Evolutionary conservation across 2,113 vertebrate genomes (phyloP).

Genomic region (Neomonachus schauinslandi): DNA sequence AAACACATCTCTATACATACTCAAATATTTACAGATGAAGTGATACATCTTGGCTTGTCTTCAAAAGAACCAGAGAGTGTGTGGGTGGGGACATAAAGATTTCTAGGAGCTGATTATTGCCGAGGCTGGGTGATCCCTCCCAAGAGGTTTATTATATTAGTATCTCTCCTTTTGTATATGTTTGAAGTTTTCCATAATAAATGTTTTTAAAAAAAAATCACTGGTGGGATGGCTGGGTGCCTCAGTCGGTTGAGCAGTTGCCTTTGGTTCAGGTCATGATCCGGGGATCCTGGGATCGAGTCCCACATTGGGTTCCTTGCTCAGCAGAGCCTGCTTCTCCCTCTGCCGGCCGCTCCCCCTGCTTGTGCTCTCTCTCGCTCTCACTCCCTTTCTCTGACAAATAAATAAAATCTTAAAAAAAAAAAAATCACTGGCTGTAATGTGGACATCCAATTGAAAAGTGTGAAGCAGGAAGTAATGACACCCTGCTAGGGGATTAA

Average conservation of each 20-base stretch:
- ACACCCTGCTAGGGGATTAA: neutral
- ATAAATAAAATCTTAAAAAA: neutral
- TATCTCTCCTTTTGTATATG: neutral
- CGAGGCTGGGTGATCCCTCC: neutral
- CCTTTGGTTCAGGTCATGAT: neutral
- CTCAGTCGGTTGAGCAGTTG: neutral
- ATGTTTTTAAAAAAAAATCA: neutral
- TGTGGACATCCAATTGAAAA: neutral
- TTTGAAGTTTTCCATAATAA: neutral
- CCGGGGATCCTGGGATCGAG: neutral
- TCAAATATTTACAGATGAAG: conserved; percentile 34
- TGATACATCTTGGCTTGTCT: neutral
- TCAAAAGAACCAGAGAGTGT: conserved; percentile 17
- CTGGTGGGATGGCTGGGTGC: neutral
- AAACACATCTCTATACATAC: neutral
- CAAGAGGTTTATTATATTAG: neutral
- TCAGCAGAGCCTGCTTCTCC: neutral
- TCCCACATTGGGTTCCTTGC: neutral
- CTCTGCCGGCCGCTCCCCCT: neutral
- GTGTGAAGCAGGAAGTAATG: neutral
- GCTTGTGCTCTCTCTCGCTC: neutral
- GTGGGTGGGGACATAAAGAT: neutral
- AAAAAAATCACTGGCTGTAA: neutral
- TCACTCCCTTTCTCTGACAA: too few relatives aligned
- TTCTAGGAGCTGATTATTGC: neutral